Evolutionary conservation across 1,140 invertebrate species (phyloP).

Genomic region (Cardiocondyla obscurior): DNA sequence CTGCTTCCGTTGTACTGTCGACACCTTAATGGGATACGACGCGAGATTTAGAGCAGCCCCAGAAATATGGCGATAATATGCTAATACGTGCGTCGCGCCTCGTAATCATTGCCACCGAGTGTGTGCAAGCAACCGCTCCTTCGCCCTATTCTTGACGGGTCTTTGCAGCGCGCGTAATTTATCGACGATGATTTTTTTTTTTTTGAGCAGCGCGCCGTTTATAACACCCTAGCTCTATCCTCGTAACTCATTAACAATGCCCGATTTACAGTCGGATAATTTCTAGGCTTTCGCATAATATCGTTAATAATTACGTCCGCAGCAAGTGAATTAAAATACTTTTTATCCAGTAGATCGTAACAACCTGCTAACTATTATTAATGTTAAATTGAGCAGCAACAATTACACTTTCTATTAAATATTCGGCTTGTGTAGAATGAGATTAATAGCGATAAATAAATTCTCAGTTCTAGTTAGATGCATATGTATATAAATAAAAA

Average conservation of each 20-base stretch:
- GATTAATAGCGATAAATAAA: neutral
- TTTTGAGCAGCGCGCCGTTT: constrained; percentile 5
- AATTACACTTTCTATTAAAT: neutral
- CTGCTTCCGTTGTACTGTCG: constrained; percentile 37
- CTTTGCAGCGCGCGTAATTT: constrained; percentile 8
- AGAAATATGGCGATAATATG: constrained; percentile 65
- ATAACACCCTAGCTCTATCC: neutral
- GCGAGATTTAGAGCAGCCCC: constrained; percentile 56
- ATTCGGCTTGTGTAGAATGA: neutral
- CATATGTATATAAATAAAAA: neutral
- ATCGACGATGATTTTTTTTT: constrained; percentile 14
- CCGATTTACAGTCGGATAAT: neutral
- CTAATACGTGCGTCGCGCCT: constrained; percentile 40
- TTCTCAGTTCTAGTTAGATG: too few species aligned
- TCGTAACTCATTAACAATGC: constrained; percentile 2
- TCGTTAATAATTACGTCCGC: neutral
- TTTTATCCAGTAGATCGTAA: neutral
- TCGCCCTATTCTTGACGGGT: constrained; percentile 21
- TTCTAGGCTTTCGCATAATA: neutral
- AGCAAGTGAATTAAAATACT: neutral
- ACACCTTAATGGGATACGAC: constrained; percentile 57
- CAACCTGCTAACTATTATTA: neutral
- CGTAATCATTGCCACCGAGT: constrained; percentile 33
- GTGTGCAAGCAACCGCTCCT: neutral
- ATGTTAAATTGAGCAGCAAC: neutral